A percentile compares a stretch with the other conserved stretches of the same genome.
Conservation (phyloP, 2,113 vertebrate genomes). For the Pterophyllum scalare region DNA sequence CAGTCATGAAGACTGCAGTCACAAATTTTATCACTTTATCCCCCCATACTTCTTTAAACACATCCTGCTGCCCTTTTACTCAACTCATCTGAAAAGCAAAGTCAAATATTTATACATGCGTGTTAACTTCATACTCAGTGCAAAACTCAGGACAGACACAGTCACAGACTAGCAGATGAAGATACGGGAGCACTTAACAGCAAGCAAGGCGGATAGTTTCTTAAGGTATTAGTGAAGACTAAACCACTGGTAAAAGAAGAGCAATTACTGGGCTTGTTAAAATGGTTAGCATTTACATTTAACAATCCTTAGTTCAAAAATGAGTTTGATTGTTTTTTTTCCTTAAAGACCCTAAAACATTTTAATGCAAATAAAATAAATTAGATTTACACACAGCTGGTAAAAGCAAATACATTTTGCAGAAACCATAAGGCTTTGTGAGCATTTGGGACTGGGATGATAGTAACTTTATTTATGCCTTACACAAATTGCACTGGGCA, state of each 20-base stretch:
- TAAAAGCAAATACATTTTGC: neutral
- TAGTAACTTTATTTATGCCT: too few species aligned
- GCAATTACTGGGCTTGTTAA: too few species aligned
- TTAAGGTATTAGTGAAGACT: too few species aligned
- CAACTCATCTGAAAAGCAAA: slow-evolving; percentile 58
- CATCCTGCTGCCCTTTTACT: slow-evolving; percentile 31
- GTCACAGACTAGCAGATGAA: neutral
- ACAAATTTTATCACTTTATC: slow-evolving; percentile 56
- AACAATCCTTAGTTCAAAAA: too few species aligned
- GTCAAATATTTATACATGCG: slow-evolving; percentile 60
- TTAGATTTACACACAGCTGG: too few species aligned
- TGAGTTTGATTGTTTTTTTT: too few species aligned
- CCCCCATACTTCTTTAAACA: slow-evolving; percentile 55
- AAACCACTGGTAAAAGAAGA: too few species aligned
- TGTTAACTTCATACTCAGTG: neutral
- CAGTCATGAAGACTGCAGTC: slow-evolving; percentile 80
- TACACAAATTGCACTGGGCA: too few species aligned
- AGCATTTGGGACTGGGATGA: neutral
- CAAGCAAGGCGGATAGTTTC: too few species aligned
- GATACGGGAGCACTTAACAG: neutral
- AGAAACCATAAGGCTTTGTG: neutral
- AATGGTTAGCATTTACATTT: too few species aligned
- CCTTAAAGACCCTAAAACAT: neutral
- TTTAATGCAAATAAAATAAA: neutral
- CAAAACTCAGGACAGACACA: neutral